Evolutionary conservation across 2,888 invertebrate genomes (phyloP), one percentile per base, ranked within the genome.

Genomic region (Dione vanillae): DNA sequence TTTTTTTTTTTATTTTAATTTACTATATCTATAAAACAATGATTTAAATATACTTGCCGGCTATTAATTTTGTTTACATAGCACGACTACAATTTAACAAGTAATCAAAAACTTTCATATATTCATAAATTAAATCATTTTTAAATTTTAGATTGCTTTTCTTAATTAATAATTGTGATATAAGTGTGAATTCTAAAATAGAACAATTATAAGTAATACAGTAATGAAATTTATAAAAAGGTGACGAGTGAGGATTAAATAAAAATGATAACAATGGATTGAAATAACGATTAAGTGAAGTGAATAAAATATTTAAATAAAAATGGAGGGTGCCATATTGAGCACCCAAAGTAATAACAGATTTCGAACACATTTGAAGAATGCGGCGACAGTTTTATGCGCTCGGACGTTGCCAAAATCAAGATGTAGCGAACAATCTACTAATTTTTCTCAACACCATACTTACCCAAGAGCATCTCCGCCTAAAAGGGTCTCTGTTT

Each of bases 321-420:
- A 85, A 77, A 94, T 94, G 94, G 94, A 94, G 83, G 91, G 94
- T 83, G 94, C 94, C 78, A 87, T 92, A 75, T 80, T 94, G 79
- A 91, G 93, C 85, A 89, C 93, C 80, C 88, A 92, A 70, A 91
- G 87, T 78, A 91, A 88, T 77, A 92, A 85, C 79, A 88, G 91
- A 85, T 91, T 93, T 78, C 83, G 90, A 72, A 85, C 87, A 61
- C 92, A 91, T 79, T 78, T 92, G 78, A 92, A 93, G 82, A 92
- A 91, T 88, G 92, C 92, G 68, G 92, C 92, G 2, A 91, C 88
- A 78, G 91, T 91, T 40, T 78, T 93, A 71, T 93, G 92, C 78
- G 90, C 89, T 68, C 89, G 90, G 80, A 92, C 92, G 61, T 79
- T 92, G 84, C 90, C 92, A 74, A 91, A 94, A 85, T 88, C 93